These are phyloP conservation scores for Tychaedon coryphoeus DNA, from an alignment of 2,113 vertebrate species.

Conservation along the genomic window DNA sequence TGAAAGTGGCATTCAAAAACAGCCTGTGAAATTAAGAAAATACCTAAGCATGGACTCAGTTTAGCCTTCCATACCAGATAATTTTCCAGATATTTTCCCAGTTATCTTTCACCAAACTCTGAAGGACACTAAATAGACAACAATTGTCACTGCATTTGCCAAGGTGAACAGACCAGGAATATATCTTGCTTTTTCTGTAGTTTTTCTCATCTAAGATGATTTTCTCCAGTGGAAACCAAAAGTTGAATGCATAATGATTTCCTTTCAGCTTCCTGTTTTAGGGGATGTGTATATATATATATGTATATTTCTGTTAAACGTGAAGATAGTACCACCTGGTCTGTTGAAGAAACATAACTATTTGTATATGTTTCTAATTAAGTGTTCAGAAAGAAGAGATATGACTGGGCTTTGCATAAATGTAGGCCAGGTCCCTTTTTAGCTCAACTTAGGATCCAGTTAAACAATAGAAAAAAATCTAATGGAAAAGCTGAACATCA, in stretches of 20 bases:
- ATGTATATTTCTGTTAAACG: neutral
- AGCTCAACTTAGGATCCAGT: neutral
- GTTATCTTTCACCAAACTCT: neutral
- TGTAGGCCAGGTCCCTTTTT: neutral
- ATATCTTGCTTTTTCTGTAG: neutral
- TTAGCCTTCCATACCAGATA: neutral
- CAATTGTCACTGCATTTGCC: neutral
- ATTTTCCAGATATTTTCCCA: neutral
- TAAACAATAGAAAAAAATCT: neutral
- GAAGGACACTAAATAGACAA: neutral
- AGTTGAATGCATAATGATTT: neutral
- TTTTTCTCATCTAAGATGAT: neutral
- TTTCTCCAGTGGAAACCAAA: neutral
- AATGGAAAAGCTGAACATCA: neutral
- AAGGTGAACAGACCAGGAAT: neutral
- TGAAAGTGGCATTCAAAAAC: neutral
- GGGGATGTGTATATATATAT: rapidly evolving
- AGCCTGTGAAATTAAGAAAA: neutral
- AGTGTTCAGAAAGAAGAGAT: neutral
- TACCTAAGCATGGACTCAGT: neutral
- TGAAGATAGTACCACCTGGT: neutral
- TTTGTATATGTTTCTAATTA: neutral
- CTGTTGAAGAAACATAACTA: neutral
- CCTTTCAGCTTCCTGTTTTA: neutral
- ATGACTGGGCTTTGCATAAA: neutral